Conservation (phyloP, 2,797 vertebrate genomes). For the Ispidina lecontei region DNA sequence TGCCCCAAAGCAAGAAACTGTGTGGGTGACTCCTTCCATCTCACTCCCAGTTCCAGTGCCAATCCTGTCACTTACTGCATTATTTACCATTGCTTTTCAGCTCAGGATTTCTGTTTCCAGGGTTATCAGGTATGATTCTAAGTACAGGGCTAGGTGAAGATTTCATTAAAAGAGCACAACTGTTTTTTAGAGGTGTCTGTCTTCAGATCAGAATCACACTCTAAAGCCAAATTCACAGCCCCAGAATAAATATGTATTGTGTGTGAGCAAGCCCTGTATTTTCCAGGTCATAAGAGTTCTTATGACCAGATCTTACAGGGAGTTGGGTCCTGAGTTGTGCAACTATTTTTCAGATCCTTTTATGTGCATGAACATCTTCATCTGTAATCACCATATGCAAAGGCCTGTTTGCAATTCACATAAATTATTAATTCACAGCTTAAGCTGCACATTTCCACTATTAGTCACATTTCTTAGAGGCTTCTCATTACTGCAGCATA, state of each 20-base stretch:
- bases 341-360: constrained; percentile 33
- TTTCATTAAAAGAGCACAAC: not conserved
- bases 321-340: not conserved
- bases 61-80: not conserved
- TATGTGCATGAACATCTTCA: constrained; percentile 52
- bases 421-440: constrained; percentile 58
- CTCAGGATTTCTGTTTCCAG: not conserved
- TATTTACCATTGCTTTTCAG: not conserved
- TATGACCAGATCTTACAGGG: not conserved
- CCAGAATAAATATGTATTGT: not conserved
- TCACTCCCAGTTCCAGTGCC: not conserved
- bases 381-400: constrained; percentile 56
- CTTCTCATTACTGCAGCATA: constrained; percentile 62
- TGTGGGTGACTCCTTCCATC: not conserved
- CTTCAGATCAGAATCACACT: not conserved
- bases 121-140: not conserved
- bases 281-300: not conserved
- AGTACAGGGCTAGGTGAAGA: not conserved
- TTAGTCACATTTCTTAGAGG: constrained; percentile 68
- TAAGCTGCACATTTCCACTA: constrained; percentile 43
- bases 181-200: not conserved
- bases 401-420: constrained; percentile 35
- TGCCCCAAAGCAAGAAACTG: not conserved
- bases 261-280: not conserved
- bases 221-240: not conserved